Base-by-base conservation (phyloP, 2,113 vertebrate genomes). In the Hypomesus transpacificus region DNA sequence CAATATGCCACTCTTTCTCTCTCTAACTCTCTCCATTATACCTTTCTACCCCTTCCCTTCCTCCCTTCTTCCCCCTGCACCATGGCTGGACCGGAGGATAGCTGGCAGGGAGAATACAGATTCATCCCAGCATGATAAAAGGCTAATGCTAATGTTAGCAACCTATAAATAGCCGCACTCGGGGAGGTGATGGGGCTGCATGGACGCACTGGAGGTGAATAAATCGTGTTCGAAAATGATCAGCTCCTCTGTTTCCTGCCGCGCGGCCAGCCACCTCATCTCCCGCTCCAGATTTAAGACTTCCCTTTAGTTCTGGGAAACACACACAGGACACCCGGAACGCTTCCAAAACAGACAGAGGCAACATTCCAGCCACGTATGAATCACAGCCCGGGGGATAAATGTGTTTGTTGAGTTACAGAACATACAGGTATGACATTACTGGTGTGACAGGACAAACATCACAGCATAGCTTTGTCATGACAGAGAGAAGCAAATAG, bases 261-360 rank as follows among this genome's bases (percentile, higher is more conserved):
- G 69, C 79, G 68, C 51, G 31, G 75, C 52, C 58, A 58, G 75
- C 84, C 80, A 79, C 75, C 66, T 73, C 24, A 73, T 65, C 56
- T 74, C 74, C 78, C 70, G 78, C 70, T 74, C 59, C 65, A 69
- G 84, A 85, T 87, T 86, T 87, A 82, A 90, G 80, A 83, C 76
- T 88, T 87, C 80, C 75, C 83, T 81, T 80, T 71, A 77, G 77
- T 80, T 70, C 57, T 58, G 75, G 82, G 80, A 72, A 67, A 73
- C 62, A 71, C 59, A 82, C 73, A 68, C 68, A 67, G 60, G 21
- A 53, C 52, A 14, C 14, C 14, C 26, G 18, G n/a, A 18, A 14
- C 58, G 51, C 51, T 39, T 14, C 39, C 61, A 39, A 46, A 31
- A 14, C 11, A 34, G 61, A 34, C 14, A 28, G 20, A 61, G 59